Evolutionary conservation across 2,113 vertebrate species (phyloP).

Genomic region (Cryptotis parvus): DNA sequence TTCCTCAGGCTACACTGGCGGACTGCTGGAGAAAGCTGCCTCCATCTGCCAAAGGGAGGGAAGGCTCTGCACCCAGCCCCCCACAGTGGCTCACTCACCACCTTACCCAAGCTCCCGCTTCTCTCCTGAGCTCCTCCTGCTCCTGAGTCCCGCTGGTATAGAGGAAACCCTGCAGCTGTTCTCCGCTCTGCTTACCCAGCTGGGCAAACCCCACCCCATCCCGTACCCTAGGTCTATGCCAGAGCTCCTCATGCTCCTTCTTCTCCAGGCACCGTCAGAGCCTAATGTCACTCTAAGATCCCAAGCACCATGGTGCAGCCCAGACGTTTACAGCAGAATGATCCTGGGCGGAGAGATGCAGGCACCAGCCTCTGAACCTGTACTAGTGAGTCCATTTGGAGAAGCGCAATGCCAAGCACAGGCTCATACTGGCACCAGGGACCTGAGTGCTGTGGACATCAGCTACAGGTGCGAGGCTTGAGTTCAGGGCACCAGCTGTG

Average conservation of each 20-base stretch:
- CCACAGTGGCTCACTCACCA: accelerated
- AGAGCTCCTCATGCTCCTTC: neutral
- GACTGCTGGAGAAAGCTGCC: neutral
- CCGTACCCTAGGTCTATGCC: neutral
- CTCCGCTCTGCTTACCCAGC: neutral
- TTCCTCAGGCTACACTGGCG: neutral
- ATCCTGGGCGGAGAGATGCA: no score
- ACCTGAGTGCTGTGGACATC: neutral
- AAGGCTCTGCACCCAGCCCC: neutral
- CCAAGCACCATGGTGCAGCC: no score
- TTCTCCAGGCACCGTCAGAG: no score
- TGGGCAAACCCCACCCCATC: neutral
- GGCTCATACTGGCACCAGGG: no score
- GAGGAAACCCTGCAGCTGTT: neutral
- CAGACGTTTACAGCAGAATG: no score
- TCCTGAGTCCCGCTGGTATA: neutral
- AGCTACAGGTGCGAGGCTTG: accelerated
- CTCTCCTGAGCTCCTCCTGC: neutral
- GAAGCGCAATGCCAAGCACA: no score
- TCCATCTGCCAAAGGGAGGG: neutral
- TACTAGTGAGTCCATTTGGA: no score
- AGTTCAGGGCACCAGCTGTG: neutral
- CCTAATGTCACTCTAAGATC: no score
- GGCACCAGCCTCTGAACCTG: no score
- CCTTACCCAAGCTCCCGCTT: accelerated